Conservation (phyloP, 2,888 invertebrate species). For the Patella ulyssiponensis region DNA sequence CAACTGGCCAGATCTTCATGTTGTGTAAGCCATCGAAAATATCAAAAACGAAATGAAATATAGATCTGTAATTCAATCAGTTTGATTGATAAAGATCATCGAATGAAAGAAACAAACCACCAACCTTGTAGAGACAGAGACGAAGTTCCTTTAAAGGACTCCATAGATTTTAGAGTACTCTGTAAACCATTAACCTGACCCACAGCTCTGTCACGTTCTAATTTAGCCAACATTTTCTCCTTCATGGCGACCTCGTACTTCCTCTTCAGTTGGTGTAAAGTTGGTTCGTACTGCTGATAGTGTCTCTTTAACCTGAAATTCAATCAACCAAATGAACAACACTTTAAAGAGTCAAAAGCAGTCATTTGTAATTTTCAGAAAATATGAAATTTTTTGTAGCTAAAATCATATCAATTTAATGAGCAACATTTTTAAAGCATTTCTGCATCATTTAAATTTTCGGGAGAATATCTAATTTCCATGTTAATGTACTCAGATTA, state of each 20-base stretch:
- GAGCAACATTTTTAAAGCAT: too few relatives aligned
- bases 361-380: not conserved
- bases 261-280: slow-evolving; percentile 68
- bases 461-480: too few relatives aligned
- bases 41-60: too few relatives aligned
- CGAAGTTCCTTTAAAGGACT: slow-evolving; percentile 53
- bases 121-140: slow-evolving; percentile 9
- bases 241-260: slow-evolving; percentile 72
- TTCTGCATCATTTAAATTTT: too few relatives aligned
- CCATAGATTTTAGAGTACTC: slow-evolving; percentile 66
- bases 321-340: not conserved
- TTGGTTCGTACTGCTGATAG: slow-evolving; percentile 70
- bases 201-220: slow-evolving; percentile 70
- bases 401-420: too few relatives aligned
- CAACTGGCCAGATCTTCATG: too few relatives aligned
- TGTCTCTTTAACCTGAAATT: slow-evolving; percentile 67
- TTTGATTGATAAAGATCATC: too few relatives aligned
- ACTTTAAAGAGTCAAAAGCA: too few relatives aligned
- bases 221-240: slow-evolving; percentile 71
- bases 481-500: too few relatives aligned
- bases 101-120: not conserved
- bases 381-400: not conserved
- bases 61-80: too few relatives aligned
- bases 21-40: too few relatives aligned
- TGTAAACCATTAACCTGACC: slow-evolving; percentile 70